Evolutionary conservation across 2,797 vertebrate genomes (phyloP), one percentile per base, ranked within the genome.

Genomic region (Miichthys miiuy): DNA sequence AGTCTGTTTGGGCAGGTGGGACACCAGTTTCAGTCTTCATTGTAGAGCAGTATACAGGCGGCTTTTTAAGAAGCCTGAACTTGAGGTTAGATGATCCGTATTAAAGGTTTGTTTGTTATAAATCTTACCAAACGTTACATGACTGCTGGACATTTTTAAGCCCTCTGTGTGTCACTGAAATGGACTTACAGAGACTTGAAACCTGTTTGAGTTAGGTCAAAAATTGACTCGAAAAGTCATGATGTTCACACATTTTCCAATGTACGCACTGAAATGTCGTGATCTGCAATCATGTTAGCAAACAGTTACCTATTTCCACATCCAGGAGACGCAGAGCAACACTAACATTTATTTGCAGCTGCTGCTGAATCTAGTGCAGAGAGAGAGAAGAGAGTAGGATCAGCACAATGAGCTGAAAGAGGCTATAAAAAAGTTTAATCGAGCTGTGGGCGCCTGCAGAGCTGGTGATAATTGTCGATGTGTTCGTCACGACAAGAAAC

Each of bases 1-100:
- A 95, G 90, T 77, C 92, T 96, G 48, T 97, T 97, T 71, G 90
- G 91, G 5, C 93, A 94, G 94, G 95, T 89, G 70, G 55, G 80
- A 61, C 44, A 46, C 16, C 14, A 5, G 14, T 42, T 52, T 50
- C 41, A 72, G 4, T 21, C 42, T 42, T 5, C 6, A 3, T 17
- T 27, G 51, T 13, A 30, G 8, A 13, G 10, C 48, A 62, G 47
- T 5, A 20, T 3, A 27, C 6, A 20, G 21, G 21, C 13, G 41
- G n/a, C 8, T 12, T 51, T 38, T 55, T 21, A 13, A 21, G 27
- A n/a, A n/a, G 7, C n/a, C 7, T 5, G 12, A n/a, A 16, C 38
- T 6, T 8, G 42, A 17, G 23, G 52, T 23, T 10, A 48, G 12
- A 21, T 25, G 12, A 38, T 27, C 4, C 20, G 23, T 4, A 18